These are phyloP conservation scores for Sialia sialis DNA, from an alignment of 2,113 vertebrate genomes.

Conservation along the genomic window DNA sequence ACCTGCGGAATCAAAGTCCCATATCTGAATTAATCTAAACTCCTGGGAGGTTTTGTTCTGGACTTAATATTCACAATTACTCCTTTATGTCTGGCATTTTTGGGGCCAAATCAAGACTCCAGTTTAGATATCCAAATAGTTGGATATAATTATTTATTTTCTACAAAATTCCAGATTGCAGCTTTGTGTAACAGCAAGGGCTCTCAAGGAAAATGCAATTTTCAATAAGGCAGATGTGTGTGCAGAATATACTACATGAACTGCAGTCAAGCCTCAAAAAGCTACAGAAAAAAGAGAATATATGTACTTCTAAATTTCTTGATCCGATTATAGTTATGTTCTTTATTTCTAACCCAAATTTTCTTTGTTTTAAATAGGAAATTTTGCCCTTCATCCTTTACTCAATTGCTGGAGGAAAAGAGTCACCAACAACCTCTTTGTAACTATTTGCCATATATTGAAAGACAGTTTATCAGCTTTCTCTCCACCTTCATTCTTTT, in stretches of 20 bases:
- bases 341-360: neutral
- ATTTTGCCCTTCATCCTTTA: neutral
- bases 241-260: neutral
- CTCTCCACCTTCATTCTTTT: neutral
- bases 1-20: slow-evolving; percentile 25
- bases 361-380: neutral
- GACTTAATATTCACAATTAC: slow-evolving; percentile 32
- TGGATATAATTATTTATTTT: neutral
- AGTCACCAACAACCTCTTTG: neutral
- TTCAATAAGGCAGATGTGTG: neutral
- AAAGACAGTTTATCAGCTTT: neutral
- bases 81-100: slow-evolving; percentile 29
- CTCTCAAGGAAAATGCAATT: neutral
- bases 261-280: neutral
- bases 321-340: neutral
- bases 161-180: neutral
- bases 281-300: neutral
- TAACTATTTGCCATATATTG: neutral
- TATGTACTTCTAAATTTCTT: neutral
- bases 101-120: neutral
- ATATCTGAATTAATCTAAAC: slow-evolving; percentile 54
- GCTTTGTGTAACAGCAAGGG: neutral
- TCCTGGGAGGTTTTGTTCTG: slow-evolving; percentile 56
- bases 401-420: neutral
- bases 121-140: neutral